Evolutionary conservation across 2,888 invertebrate species (phyloP).

Genomic region (Cheilosia grossa): DNA sequence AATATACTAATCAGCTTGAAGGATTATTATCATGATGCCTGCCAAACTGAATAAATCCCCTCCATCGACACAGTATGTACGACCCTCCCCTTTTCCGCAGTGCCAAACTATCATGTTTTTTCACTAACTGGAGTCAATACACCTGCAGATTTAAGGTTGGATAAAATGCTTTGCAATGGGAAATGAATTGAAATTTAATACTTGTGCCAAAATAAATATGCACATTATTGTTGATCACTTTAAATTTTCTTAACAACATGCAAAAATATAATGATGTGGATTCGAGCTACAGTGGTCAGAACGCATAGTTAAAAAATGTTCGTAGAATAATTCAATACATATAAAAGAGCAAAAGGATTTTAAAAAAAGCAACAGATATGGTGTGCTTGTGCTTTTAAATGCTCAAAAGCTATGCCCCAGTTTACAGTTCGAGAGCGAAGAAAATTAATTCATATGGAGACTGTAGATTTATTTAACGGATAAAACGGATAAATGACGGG

Average conservation of each 20-base stretch:
- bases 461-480: slow-evolving; percentile 12
- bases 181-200: too few relatives aligned
- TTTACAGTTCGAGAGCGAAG: slow-evolving; percentile 28
- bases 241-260: background rate
- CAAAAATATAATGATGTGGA: slow-evolving; percentile 14
- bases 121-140: background rate
- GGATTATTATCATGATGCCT: slow-evolving; percentile 22
- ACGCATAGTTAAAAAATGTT: slow-evolving; percentile 2
- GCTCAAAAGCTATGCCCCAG: slow-evolving; percentile 61
- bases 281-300: slow-evolving; percentile 5
- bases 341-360: slow-evolving; percentile 7
- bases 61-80: background rate
- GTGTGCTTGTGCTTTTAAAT: slow-evolving; percentile 51
- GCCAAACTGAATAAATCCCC: slow-evolving; percentile 26
- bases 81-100: background rate
- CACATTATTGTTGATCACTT: slow-evolving; percentile 1
- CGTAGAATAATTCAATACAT: slow-evolving; percentile 19
- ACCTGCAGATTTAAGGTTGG: background rate
- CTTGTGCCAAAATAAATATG: slow-evolving; percentile 10
- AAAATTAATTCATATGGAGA: slow-evolving; percentile 19
- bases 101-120: background rate
- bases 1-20: slow-evolving; percentile 29
- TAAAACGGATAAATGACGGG: slow-evolving; percentile 45
- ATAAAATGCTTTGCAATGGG: background rate
- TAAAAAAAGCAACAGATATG: slow-evolving; percentile 68